Conservation (phyloP, 2,888 invertebrate genomes). For the Philopedon plagiatum region DNA sequence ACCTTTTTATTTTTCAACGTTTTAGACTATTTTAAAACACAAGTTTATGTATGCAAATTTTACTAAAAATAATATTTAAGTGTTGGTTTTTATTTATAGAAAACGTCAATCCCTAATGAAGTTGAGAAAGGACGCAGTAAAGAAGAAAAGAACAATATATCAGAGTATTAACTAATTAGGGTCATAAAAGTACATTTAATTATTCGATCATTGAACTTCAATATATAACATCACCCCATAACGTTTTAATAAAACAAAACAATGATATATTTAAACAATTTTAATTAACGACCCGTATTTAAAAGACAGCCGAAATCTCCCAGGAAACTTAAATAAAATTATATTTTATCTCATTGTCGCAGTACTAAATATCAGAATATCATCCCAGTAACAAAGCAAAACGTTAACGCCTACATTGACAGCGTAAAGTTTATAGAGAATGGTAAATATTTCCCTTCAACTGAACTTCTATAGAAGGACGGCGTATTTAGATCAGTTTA, state of each 20-base stretch:
- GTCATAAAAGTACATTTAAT: too few relatives aligned
- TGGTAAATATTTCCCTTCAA: constrained; percentile 41
- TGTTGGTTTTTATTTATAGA: too few relatives aligned
- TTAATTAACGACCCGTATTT: constrained; percentile 1
- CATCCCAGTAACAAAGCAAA: constrained; percentile 26
- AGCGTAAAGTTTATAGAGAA: constrained; percentile 41
- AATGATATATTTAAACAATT: background rate
- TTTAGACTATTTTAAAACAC: too few relatives aligned
- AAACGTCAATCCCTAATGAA: too few relatives aligned
- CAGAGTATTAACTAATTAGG: too few relatives aligned
- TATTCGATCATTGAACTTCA: too few relatives aligned
- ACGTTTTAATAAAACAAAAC: background rate
- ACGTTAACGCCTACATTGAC: constrained; percentile 46
- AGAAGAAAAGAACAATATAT: too few relatives aligned
- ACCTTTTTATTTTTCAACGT: too few relatives aligned
- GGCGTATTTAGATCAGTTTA: constrained; percentile 41
- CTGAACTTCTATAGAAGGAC: constrained; percentile 32
- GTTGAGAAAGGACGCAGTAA: too few relatives aligned
- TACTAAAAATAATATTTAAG: too few relatives aligned
- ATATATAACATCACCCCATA: background rate
- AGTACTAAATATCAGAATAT: constrained; percentile 12
- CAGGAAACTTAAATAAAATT: constrained; percentile 6
- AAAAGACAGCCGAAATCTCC: background rate
- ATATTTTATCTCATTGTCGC: background rate
- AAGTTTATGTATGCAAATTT: too few relatives aligned